A percentile compares a stretch with the other conserved stretches of the same genome.
These are phyloP conservation scores for Ophion costatus DNA, from an alignment of 2,888 invertebrate genomes.

Conservation along the genomic window DNA sequence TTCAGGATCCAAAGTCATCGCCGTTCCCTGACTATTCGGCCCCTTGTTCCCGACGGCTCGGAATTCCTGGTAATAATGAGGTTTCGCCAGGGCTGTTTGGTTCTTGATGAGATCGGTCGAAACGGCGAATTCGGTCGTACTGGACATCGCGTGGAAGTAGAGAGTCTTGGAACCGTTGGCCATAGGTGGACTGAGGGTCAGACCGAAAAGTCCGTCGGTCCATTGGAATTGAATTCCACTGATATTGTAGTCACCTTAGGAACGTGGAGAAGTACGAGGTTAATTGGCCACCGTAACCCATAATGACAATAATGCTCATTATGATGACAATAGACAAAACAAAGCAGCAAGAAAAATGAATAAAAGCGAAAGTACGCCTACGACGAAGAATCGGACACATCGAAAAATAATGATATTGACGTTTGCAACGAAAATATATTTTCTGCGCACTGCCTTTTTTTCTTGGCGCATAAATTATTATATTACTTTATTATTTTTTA, in stretches of 20 bases:
- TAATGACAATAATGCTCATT: constrained; percentile 4
- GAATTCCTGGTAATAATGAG: constrained; percentile 89
- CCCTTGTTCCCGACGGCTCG: constrained; percentile 90
- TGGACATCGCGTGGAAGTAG: constrained; percentile 93
- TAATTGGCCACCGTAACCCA: background rate
- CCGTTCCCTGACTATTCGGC: constrained; percentile 89
- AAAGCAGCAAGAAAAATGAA: background rate
- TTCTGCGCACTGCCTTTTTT: no score
- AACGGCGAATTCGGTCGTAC: constrained; percentile 92
- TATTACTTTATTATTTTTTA: no score
- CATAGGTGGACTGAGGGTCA: constrained; percentile 87
- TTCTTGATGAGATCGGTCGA: constrained; percentile 90
- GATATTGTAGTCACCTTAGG: constrained; percentile 89
- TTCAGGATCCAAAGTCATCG: constrained; percentile 88
- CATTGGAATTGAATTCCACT: constrained; percentile 93
- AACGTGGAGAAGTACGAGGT: background rate
- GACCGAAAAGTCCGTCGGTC: constrained; percentile 92
- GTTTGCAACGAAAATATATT: no score
- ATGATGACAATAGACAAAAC: background rate
- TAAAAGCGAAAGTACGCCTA: background rate
- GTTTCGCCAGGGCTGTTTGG: constrained; percentile 88
- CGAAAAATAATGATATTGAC: no score
- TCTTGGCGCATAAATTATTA: no score
- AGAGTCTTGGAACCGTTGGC: constrained; percentile 87
- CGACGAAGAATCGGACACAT: no score